A percentile compares a stretch with the other conserved stretches of the same genome.
Evolutionary conservation across 2,888 invertebrate genomes (phyloP).

Genomic region (Trilocha varians): DNA sequence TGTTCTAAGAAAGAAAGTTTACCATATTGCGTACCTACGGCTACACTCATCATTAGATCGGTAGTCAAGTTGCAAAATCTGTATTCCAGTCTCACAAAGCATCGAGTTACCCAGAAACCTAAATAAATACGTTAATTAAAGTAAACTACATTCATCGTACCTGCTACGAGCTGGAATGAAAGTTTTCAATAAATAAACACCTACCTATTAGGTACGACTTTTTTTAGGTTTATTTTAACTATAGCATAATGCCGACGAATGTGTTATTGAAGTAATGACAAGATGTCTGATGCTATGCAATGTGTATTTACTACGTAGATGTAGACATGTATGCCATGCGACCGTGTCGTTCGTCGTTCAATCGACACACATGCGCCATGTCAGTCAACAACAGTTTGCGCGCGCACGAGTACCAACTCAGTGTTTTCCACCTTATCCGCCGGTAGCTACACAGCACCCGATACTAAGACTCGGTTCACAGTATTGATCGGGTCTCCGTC

Average conservation of each 20-base stretch:
- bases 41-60: too few relatives aligned
- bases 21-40: too few relatives aligned
- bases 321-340: constrained; percentile 3
- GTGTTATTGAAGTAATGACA: too few relatives aligned
- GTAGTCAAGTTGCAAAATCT: background rate
- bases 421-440: constrained; percentile 55
- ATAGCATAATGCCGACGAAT: too few relatives aligned
- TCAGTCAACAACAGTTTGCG: constrained; percentile 63
- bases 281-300: background rate
- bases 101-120: background rate
- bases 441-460: constrained; percentile 38
- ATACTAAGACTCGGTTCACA: constrained; percentile 25
- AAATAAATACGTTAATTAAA: constrained; percentile 1
- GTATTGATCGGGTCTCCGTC: constrained; percentile 66
- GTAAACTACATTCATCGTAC: background rate
- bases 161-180: too few relatives aligned
- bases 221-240: too few relatives aligned
- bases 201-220: too few relatives aligned
- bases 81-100: background rate
- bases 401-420: constrained; percentile 54
- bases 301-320: background rate
- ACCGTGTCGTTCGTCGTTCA: constrained; percentile 7
- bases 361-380: constrained; percentile 47
- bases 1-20: too few relatives aligned
- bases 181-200: too few relatives aligned